Conservation (phyloP, 2,797 vertebrate species). For the Betta splendens region DNA sequence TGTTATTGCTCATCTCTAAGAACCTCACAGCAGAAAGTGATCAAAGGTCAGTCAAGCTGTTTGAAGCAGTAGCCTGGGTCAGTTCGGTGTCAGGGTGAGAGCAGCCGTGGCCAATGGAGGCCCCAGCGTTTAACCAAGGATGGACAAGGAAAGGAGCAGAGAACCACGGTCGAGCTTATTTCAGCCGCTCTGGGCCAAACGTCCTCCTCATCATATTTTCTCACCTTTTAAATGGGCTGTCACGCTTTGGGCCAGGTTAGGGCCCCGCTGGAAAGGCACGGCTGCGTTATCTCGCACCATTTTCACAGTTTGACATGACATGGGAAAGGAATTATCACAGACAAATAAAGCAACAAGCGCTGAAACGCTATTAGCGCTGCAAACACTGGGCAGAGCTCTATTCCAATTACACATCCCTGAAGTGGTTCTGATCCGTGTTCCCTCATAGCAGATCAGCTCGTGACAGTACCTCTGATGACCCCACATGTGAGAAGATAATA, state of each 20-base stretch:
- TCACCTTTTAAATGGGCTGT: constrained; percentile 68
- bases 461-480: neutral
- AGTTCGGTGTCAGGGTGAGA: no score
- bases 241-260: constrained; percentile 26
- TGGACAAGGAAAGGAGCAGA: no score
- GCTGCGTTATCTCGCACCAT: constrained; percentile 3
- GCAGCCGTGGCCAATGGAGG: no score
- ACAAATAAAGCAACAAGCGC: neutral
- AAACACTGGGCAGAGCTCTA: neutral
- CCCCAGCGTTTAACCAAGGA: no score
- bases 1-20: no score
- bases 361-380: neutral
- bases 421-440: neutral
- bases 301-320: constrained; percentile 4
- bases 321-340: neutral
- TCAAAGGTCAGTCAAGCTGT: no score
- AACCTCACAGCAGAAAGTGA: no score
- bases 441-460: no score
- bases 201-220: constrained; percentile 44
- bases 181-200: constrained; percentile 31
- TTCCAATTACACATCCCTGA: neutral
- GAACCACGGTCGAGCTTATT: no score
- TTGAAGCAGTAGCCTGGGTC: no score
- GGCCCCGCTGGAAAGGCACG: constrained; percentile 11
- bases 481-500: no score